Percentiles rank a stretch among this genome's conserved stretches.
These are phyloP conservation scores for Thereva unica DNA, from an alignment of 2,888 invertebrate genomes.

Conservation along the genomic window DNA sequence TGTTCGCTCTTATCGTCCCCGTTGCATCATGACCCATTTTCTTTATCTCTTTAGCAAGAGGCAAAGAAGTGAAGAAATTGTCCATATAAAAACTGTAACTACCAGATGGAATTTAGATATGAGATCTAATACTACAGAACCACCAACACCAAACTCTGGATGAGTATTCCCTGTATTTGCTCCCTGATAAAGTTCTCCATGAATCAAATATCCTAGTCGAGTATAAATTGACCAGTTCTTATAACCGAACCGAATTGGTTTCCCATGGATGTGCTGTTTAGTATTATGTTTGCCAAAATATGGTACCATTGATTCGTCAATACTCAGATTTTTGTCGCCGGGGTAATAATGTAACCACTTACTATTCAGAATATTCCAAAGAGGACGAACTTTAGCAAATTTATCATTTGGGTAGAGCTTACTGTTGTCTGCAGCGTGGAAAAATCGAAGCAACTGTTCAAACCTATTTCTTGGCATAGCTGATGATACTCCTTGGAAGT, in stretches of 20 bases:
- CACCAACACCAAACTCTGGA: slow-evolving; percentile 14
- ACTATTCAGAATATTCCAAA: too few species aligned
- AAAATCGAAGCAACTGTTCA: too few species aligned
- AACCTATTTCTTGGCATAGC: too few species aligned
- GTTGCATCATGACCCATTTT: slow-evolving; percentile 9
- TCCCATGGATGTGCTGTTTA: too few species aligned
- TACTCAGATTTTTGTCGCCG: too few species aligned
- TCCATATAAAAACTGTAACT: slow-evolving; percentile 20
- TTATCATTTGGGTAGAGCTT: too few species aligned
- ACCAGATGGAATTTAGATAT: slow-evolving; percentile 17
- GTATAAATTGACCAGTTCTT: slow-evolving; percentile 28
- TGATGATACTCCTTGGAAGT: too few species aligned
- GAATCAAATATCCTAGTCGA: slow-evolving; percentile 19
- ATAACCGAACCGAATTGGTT: slow-evolving; percentile 25
- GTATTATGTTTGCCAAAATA: too few species aligned
- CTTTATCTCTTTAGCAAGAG: slow-evolving; percentile 9
- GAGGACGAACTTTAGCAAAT: too few species aligned
- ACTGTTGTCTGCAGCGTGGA: too few species aligned
- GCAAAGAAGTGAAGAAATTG: slow-evolving; percentile 26
- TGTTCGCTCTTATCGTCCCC: not conserved
- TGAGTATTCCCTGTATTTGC: slow-evolving; percentile 17
- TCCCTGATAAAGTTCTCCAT: slow-evolving; percentile 6
- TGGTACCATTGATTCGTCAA: too few species aligned
- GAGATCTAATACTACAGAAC: not conserved
- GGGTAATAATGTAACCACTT: too few species aligned